Base-by-base conservation (phyloP, 2,888 invertebrate species). In the Aporophyla nigra region DNA sequence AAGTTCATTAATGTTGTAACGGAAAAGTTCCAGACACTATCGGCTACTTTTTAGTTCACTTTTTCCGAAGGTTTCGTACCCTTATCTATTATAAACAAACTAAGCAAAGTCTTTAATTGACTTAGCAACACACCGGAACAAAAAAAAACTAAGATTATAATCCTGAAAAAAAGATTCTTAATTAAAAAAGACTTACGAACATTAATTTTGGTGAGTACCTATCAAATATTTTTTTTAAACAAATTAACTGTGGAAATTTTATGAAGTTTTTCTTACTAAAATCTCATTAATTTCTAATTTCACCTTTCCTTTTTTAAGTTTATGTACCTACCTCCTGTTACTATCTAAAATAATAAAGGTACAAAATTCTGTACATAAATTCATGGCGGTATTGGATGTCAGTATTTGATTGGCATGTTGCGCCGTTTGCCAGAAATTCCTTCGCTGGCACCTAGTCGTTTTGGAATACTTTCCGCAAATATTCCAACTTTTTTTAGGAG, bases 191-290 rank as follows among this genome's bases (percentile, higher is more conserved):
- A 24, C 33, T n/a, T 6, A 56, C n/a, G 4, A 21, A 65, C 43
- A 68, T 65, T 61, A 66, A 40, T 74, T 54, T 70, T 59, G 5
- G 51, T 66, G 43, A 61, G 43, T 71, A n/a, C 24, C 19, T 46
- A n/a, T 59, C 21, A 40, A 46, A 63, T 46, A 58, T 6, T 43
- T 21, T n/a, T n/a, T n/a, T n/a, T n/a, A n/a, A 56, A 33, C 27
- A 80, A 71, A 69, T 33, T 53, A 66, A 71, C 24, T 51, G 5
- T 27, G 21, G 27, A 66, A 66, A 12, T 66, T 61, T 46, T 10
- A 61, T 12, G 12, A 76, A 71, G 14, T 68, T 68, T 59, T 49
- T 33, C 6, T 27, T 71, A 65, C n/a, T 83, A 21, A 78, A 83
- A 54, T 59, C 24, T 77, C 24, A 27, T 27, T 46, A 27, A 54